phyloP scores from a whole-genome alignment of 2,797 vertebrate species.

The Bradypodion ventrale region DNA sequence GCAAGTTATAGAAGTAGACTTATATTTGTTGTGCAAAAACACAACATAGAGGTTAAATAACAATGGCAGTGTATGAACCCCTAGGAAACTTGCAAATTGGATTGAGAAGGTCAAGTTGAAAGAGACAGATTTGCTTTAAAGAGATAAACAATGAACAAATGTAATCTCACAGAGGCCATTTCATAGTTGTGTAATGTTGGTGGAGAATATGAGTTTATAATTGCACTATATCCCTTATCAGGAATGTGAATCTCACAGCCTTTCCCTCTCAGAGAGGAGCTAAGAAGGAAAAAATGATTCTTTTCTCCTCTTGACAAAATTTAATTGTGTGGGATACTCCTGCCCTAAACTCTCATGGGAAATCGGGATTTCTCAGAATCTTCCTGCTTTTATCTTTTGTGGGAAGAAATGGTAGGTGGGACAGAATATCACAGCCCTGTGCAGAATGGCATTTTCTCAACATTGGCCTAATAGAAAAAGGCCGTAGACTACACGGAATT shows the following conservation, averaged over 20 bases:
- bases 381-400: neutral
- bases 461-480: no score
- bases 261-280: no score
- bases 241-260: neutral
- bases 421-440: no score
- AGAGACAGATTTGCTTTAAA: neutral
- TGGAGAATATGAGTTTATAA: neutral
- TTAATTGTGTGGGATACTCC: no score
- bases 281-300: no score
- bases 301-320: no score
- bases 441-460: no score
- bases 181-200: neutral
- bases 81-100: neutral
- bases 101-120: neutral
- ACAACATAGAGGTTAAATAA: neutral
- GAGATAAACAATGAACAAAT: neutral
- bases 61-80: neutral
- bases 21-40: neutral
- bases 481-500: no score
- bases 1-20: neutral
- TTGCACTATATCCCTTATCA: neutral
- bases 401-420: neutral
- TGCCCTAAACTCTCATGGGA: no score
- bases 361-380: no score
- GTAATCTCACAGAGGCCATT: neutral